A percentile compares a stretch with the other conserved stretches of the same genome.
Conservation (phyloP, 2,888 invertebrate genomes). For the Arctia plantaginis region DNA sequence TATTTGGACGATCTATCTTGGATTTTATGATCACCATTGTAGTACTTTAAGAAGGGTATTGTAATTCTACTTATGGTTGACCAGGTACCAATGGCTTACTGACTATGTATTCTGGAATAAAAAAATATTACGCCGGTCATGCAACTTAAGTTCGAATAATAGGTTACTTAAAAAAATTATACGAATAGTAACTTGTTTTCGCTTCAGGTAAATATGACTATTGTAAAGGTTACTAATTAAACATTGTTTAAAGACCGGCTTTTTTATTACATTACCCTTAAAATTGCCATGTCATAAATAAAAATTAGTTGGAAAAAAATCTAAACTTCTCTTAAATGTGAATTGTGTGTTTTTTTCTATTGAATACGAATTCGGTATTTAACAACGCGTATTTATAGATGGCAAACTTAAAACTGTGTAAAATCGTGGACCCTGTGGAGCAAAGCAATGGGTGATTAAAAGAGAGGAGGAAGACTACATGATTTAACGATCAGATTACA, state of each 20-base stretch:
- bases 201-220: neutral
- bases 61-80: slow-evolving; percentile 38
- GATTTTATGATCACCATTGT: slow-evolving; percentile 45
- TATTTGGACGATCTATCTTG: slow-evolving; percentile 49
- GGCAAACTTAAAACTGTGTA: neutral
- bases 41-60: slow-evolving; percentile 29
- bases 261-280: neutral
- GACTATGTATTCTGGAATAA: slow-evolving; percentile 3
- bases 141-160: slow-evolving; percentile 8
- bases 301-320: neutral
- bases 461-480: neutral
- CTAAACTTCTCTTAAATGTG: neutral
- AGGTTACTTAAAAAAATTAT: slow-evolving; percentile 1
- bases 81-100: slow-evolving; percentile 40
- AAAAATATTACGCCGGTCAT: slow-evolving; percentile 12
- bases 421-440: neutral
- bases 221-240: neutral
- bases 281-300: neutral
- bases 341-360: neutral
- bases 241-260: neutral
- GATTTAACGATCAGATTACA: neutral
- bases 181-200: slow-evolving; percentile 1
- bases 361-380: neutral
- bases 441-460: neutral
- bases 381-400: neutral